A percentile compares a stretch with the other conserved stretches of the same genome.
Conservation (phyloP, 2,888 invertebrate genomes). For the Eupithecia subfuscata region DNA sequence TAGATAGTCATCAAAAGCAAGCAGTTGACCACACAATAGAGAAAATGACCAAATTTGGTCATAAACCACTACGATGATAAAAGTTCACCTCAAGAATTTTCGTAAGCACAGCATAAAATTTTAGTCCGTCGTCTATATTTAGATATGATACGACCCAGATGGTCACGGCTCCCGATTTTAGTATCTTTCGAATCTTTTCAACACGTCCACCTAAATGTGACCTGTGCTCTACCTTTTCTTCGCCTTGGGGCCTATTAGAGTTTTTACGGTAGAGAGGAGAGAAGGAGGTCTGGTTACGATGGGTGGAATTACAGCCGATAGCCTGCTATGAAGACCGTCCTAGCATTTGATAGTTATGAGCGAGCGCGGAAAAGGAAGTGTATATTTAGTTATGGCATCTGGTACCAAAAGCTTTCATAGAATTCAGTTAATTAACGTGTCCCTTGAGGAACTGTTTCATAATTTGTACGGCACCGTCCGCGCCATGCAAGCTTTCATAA, state of each 20-base stretch:
- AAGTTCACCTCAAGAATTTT: slow-evolving; percentile 61
- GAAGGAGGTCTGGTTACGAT: slow-evolving; percentile 58
- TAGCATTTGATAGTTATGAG: slow-evolving; percentile 81
- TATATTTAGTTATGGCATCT: slow-evolving; percentile 82
- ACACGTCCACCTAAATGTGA: slow-evolving; percentile 65
- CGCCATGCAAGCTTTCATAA: slow-evolving; percentile 57
- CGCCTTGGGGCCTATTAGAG: slow-evolving; percentile 56
- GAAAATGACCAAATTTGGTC: slow-evolving; percentile 40
- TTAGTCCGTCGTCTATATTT: slow-evolving; percentile 76
- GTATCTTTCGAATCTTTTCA: slow-evolving; percentile 77
- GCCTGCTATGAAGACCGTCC: slow-evolving; percentile 74
- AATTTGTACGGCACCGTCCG: slow-evolving; percentile 63
- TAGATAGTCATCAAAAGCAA: slow-evolving; percentile 33
- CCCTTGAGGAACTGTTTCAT: slow-evolving; percentile 70
- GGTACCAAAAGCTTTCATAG: slow-evolving; percentile 73
- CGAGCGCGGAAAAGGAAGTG: slow-evolving; percentile 80
- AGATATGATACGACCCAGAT: slow-evolving; percentile 80
- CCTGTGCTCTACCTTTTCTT: slow-evolving; percentile 61
- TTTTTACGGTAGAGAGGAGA: slow-evolving; percentile 54
- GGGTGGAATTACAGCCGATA: slow-evolving; percentile 73
- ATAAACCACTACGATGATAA: slow-evolving; percentile 44
- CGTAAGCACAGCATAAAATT: slow-evolving; percentile 73
- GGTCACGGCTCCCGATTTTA: slow-evolving; percentile 80
- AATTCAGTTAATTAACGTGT: slow-evolving; percentile 79
- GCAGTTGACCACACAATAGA: slow-evolving; percentile 40